Evolutionary conservation across 2,888 invertebrate species (phyloP).

Genomic region (Luperina nickerlii): DNA sequence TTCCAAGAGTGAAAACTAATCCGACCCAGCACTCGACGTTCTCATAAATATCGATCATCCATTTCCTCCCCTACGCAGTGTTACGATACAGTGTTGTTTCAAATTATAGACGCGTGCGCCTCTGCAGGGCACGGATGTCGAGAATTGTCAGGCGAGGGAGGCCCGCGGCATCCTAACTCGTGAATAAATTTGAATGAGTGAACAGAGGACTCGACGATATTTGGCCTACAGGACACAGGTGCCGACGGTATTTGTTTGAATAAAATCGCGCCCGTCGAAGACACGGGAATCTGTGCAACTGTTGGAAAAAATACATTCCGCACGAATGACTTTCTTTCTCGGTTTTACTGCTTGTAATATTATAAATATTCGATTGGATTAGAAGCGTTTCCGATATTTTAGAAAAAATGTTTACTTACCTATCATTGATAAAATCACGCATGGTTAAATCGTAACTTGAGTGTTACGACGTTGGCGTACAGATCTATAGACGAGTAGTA

Average conservation of each 20-base stretch:
- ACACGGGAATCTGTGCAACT: constrained; percentile 52
- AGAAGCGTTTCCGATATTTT: constrained; percentile 27
- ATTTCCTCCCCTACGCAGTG: constrained; percentile 36
- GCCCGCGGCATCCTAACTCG: constrained; percentile 70
- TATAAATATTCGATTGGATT: constrained; percentile 33
- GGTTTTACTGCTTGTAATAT: constrained; percentile 36
- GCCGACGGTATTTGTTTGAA: constrained; percentile 70
- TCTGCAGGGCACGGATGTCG: constrained; percentile 55
- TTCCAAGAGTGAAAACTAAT: constrained; percentile 19
- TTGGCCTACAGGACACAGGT: constrained; percentile 80
- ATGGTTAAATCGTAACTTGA: constrained; percentile 37
- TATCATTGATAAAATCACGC: constrained; percentile 46
- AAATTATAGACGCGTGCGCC: constrained; percentile 65
- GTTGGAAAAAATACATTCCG: constrained; percentile 40
- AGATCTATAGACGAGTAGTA: constrained; percentile 9
- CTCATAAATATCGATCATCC: constrained; percentile 47
- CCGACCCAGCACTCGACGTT: constrained; percentile 3
- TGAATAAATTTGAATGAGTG: constrained; percentile 86
- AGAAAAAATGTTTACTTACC: constrained; percentile 7
- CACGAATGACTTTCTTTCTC: constrained; percentile 43
- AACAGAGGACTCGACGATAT: constrained; percentile 76
- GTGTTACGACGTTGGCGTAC: constrained; percentile 26
- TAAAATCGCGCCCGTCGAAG: constrained; percentile 68
- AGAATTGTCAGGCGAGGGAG: constrained; percentile 58
- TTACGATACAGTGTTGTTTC: constrained; percentile 57